Evolutionary conservation across 2,797 vertebrate genomes (phyloP).

Genomic region (Amphiprion clarkii): DNA sequence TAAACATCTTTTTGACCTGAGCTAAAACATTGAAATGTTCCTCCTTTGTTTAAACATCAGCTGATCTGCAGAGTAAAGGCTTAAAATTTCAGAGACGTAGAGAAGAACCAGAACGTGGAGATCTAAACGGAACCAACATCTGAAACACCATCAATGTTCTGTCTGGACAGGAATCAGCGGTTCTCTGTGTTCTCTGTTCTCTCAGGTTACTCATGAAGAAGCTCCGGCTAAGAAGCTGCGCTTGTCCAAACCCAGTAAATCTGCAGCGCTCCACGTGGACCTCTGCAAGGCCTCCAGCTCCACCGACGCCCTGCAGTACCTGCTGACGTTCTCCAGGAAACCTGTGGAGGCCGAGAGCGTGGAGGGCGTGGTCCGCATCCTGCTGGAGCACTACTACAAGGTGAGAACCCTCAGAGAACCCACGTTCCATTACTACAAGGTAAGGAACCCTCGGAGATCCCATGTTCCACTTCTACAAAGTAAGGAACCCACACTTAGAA

Average conservation of each 20-base stretch:
- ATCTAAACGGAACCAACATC: no score
- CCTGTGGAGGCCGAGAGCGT: conserved; percentile 96
- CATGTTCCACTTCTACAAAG: no score
- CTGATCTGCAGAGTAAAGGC: no score
- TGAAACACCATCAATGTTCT: no score
- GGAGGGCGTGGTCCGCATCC: conserved; percentile 94
- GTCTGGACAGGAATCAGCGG: no score
- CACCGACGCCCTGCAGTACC: conserved; percentile 94
- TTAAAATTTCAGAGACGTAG: neutral
- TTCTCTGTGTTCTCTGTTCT: no score
- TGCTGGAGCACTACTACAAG: conserved; percentile 98
- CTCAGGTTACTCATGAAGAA: conserved; percentile 91
- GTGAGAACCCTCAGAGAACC: conserved; percentile 64
- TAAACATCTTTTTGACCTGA: no score
- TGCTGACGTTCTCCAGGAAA: conserved; percentile 94
- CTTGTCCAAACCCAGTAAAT: conserved; percentile 97
- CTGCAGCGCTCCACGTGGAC: conserved; percentile 95
- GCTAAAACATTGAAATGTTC: no score
- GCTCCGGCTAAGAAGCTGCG: conserved; percentile 92
- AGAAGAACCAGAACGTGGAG: neutral
- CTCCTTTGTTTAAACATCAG: no score
- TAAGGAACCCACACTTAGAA: no score
- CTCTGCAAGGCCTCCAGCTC: conserved; percentile 94
- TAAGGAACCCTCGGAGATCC: conserved; percentile 42
- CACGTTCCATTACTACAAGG: conserved; percentile 84